These are phyloP conservation scores for Bellardia bayeri DNA, from an alignment of 2,888 invertebrate genomes.

Conservation along the genomic window DNA sequence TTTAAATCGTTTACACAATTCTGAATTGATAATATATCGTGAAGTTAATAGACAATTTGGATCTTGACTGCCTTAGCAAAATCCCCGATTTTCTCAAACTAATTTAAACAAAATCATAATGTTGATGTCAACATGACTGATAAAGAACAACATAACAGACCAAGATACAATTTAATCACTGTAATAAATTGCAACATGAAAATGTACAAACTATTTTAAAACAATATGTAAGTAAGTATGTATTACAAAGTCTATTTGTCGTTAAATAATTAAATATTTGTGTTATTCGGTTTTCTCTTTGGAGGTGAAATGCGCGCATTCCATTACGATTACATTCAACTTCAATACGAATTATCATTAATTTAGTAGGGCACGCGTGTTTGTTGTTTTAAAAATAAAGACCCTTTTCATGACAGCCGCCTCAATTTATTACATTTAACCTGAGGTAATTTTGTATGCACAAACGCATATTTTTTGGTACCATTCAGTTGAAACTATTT, in stretches of 20 bases:
- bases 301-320: slow-evolving; percentile 42
- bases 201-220: not conserved
- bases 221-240: not conserved
- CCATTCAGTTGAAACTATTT: not conserved
- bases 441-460: slow-evolving; percentile 63
- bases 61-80: too few species aligned
- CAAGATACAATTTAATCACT: slow-evolving; percentile 20
- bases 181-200: not conserved
- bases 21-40: too few species aligned
- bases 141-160: not conserved
- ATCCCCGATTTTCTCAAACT: too few species aligned
- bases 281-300: not conserved
- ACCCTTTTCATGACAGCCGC: slow-evolving; percentile 69
- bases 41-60: too few species aligned
- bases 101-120: too few species aligned
- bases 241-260: slow-evolving; percentile 15
- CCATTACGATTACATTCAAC: slow-evolving; percentile 28
- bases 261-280: not conserved
- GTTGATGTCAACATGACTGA: not conserved
- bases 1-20: too few species aligned
- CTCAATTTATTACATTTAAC: slow-evolving; percentile 69
- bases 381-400: slow-evolving; percentile 55
- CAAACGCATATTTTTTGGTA: slow-evolving; percentile 38
- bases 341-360: slow-evolving; percentile 35
- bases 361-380: slow-evolving; percentile 57